Base-by-base conservation (phyloP, 2,888 invertebrate genomes). In the Apeira syringaria region DNA sequence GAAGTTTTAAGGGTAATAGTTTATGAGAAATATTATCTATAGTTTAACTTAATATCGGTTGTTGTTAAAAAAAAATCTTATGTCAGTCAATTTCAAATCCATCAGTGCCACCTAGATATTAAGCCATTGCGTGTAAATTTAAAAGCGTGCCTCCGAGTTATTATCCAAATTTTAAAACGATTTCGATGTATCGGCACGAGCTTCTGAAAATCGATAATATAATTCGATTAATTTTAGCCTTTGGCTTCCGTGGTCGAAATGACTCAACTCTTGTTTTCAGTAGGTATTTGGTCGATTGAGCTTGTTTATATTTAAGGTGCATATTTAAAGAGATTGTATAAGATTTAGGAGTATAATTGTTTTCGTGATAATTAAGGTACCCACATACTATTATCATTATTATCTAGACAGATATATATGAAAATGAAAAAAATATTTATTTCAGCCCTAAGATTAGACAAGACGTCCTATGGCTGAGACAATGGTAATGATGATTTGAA, bases 171-270 rank as follows among this genome's bases (percentile, higher is more conserved):
- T 9, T n/a, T 64, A 52, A 50, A 68, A 63, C 61, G 68, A 72
- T 63, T 70, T 38, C 7, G 48, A 46, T 59, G 59, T 60, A 58
- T 62, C 43, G 65, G 75, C 75, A 77, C 76, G 80, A 70, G 81
- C 79, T 80, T 70, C 79, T 80, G 78, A 64, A 65, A 65, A 66
- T 63, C 56, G 58, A 53, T 57, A 63, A 66, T 55, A 27, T 64
- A 67, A 68, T 64, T 61, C 47, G 62, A 59, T 44, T 38, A 44
- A 38, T 53, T 50, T 53, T 46, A 53, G 57, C 52, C 53, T 50
- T 65, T 57, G 61, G 78, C 81, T 85, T 77, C 79, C 85, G 82
- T 86, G 60, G 45, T 42, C 38, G 29, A 47, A 47, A 39, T 45
- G 34, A 47, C 32, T 36, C 35, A 12, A 36, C 29, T 32, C 11